Percentiles rank a stretch among this genome's conserved stretches.
Evolutionary conservation across 2,113 vertebrate species (phyloP).

Genomic region (Mungos mungo): DNA sequence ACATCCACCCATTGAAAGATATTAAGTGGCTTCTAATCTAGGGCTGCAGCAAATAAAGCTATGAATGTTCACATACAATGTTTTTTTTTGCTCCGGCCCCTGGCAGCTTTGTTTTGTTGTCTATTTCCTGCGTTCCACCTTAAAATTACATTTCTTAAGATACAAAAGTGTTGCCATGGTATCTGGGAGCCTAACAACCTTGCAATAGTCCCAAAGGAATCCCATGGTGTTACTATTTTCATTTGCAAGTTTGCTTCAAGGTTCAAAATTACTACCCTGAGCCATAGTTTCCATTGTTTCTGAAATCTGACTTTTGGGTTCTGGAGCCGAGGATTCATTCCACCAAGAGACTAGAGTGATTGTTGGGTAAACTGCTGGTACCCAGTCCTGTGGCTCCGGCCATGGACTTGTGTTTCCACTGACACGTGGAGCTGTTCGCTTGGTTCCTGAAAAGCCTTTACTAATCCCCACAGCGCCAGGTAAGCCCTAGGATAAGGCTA

Average conservation of each 20-base stretch:
- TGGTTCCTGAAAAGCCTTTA: slow-evolving; percentile 63
- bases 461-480: slow-evolving; percentile 76
- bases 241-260: slow-evolving; percentile 92
- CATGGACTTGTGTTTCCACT: slow-evolving; percentile 74
- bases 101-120: not conserved
- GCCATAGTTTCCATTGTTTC: slow-evolving; percentile 86
- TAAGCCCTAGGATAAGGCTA: slow-evolving; percentile 83
- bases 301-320: slow-evolving; percentile 84
- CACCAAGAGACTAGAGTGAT: slow-evolving; percentile 87
- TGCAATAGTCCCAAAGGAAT: slow-evolving; percentile 85
- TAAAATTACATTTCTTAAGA: slow-evolving; percentile 81
- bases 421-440: slow-evolving; percentile 63
- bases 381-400: slow-evolving; percentile 78
- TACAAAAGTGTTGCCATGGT: slow-evolving; percentile 80
- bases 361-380: slow-evolving; percentile 89
- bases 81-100: not conserved
- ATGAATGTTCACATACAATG: not conserved
- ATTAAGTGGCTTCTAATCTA: not conserved
- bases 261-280: slow-evolving; percentile 93
- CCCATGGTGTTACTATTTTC: slow-evolving; percentile 86
- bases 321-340: slow-evolving; percentile 80
- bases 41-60: not conserved
- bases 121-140: not conserved
- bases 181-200: slow-evolving; percentile 85
- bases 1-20: not conserved